Base-by-base conservation (phyloP, 2,113 vertebrate genomes). In the Dolichallabes microphthalmus region DNA sequence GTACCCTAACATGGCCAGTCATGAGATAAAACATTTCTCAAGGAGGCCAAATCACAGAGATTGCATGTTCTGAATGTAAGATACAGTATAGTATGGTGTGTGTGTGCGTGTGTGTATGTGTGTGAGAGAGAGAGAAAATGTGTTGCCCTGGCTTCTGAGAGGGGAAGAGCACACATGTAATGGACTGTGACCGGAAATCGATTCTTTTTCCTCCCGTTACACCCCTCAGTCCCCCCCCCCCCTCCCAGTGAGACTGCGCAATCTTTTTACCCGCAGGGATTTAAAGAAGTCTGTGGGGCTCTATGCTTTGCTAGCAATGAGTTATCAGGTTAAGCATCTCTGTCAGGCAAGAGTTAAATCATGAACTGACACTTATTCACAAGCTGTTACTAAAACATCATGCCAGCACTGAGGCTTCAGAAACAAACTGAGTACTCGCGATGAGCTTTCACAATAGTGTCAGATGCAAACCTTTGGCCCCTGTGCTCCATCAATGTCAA, bases 151-250 rank as follows among this genome's bases (percentile, higher is more conserved):
- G 85, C 61, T 78, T 83, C 61, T 66, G 68, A 86, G 53, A 82
- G 57, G 73, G 66, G 84, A 83, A 86, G 63, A 69, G 86, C 86
- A 87, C 82, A 81, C 84, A 58, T 84, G 82, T 89, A 89, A 89
- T 89, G 87, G 82, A 76, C 84, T 82, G 68, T 88, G 84, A 78
- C 85, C 80, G 10, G 86, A 86, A 87, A 88, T 89, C 85, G 52
- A 89, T 89, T 86, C 77, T 86, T 84, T 84, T 88, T 82, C 55
- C 71, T 45, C 74, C 58, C 50, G 82, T 86, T 83, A 77, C 64
- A 17, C 27, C 35, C 52, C 27, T 55, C 61, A 77, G 64, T n/a
- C 69, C 77, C 79, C 50, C 30, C 0, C 5, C 71, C 60, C 20
- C 73, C 22, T 69, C 63, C 82, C 75, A 64, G 57, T 64, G 83